Percentiles rank a stretch among this genome's conserved stretches.
Conservation (phyloP, 2,113 vertebrate genomes). For the Bufo gargarizans region DNA sequence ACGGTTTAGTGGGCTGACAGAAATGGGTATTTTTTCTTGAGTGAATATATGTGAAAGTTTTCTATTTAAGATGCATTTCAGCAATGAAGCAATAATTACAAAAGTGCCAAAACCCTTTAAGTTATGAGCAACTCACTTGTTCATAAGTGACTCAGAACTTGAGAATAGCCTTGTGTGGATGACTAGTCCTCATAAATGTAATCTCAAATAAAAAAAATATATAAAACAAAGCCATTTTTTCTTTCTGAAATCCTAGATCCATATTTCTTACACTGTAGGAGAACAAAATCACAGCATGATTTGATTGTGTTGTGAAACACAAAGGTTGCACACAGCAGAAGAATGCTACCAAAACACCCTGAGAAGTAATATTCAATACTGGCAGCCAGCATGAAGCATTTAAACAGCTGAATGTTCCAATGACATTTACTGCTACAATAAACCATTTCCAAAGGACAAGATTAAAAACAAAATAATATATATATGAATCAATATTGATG, state of each 20-base stretch:
- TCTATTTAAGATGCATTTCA: background rate
- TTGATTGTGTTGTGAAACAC: conserved; percentile 57
- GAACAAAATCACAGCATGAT: conserved; percentile 57
- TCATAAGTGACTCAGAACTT: conserved; percentile 25
- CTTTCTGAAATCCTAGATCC: conserved; percentile 43
- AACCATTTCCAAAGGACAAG: conserved; percentile 57
- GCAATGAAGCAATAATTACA: background rate
- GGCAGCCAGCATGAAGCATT: conserved; percentile 56
- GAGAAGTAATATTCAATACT: conserved; percentile 58
- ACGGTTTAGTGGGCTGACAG: too few species aligned
- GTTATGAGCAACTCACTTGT: background rate
- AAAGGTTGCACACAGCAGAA: conserved; percentile 59
- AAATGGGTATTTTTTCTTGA: too few species aligned
- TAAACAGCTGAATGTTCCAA: conserved; percentile 58
- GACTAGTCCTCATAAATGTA: conserved; percentile 34
- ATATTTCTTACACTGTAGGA: conserved; percentile 56
- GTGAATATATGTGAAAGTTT: background rate
- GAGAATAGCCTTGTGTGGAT: conserved; percentile 24
- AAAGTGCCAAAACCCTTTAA: background rate
- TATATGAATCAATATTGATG: conserved; percentile 51
- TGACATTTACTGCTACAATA: conserved; percentile 57
- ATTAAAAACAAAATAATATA: conserved; percentile 59
- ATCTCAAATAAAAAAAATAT: conserved; percentile 43
- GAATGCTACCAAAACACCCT: conserved; percentile 51
- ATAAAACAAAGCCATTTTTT: conserved; percentile 54